Percentiles rank a stretch among this genome's conserved stretches.
Conservation (phyloP, 23 tunicate species). For the Styela clava region DNA sequence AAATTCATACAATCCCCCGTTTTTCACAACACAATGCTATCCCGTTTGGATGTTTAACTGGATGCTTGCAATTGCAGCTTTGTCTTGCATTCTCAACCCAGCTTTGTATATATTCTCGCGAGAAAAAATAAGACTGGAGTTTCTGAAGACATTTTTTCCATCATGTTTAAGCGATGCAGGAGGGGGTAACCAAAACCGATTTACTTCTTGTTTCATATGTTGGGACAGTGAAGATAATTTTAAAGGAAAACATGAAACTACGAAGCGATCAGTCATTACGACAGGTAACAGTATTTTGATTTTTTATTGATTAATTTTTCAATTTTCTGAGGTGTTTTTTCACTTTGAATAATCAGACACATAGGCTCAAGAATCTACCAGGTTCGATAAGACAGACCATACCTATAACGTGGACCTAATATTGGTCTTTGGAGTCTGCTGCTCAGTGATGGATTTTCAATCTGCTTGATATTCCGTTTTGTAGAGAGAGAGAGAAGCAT, state of each 20-base stretch:
- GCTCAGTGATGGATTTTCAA: too few relatives aligned
- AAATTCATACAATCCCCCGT: not conserved
- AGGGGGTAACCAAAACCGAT: not conserved
- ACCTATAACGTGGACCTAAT: too few relatives aligned
- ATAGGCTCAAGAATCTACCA: too few relatives aligned
- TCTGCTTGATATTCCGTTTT: too few relatives aligned
- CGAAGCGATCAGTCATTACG: not conserved
- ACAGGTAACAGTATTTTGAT: too few relatives aligned
- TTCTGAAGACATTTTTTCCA: slow-evolving; percentile 24
- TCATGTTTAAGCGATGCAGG: not conserved
- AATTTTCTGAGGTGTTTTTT: too few relatives aligned
- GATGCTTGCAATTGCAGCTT: slow-evolving; percentile 52
- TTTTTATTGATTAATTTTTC: too few relatives aligned
- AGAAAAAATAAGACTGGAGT: slow-evolving; percentile 58
- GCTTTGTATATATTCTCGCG: slow-evolving; percentile 63
- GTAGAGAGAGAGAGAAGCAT: too few relatives aligned
- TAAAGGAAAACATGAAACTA: not conserved
- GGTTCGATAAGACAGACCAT: too few relatives aligned
- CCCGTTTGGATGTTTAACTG: slow-evolving; percentile 36
- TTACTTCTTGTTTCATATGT: not conserved
- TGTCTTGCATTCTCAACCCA: slow-evolving; percentile 51
- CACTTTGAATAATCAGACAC: too few relatives aligned
- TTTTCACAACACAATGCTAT: not conserved
- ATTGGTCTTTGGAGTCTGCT: too few relatives aligned
- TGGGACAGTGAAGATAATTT: slow-evolving; percentile 1